Evolutionary conservation across 2,113 vertebrate genomes (phyloP).

Genomic region (Chitala chitala): DNA sequence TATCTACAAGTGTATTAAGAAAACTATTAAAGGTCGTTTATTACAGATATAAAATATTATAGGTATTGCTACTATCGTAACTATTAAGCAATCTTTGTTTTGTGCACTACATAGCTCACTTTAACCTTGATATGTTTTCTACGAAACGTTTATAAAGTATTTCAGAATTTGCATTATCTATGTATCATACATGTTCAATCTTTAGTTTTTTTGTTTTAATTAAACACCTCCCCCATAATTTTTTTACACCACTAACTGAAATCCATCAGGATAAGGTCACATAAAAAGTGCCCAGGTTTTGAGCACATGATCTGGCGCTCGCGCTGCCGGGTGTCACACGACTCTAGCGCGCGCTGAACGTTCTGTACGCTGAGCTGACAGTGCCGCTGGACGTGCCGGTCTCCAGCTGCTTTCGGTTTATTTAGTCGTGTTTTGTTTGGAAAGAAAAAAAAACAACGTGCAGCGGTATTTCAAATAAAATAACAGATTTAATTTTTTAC

Average conservation of each 20-base stretch:
- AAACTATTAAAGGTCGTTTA: background rate
- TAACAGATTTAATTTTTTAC: background rate
- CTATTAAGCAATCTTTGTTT: background rate
- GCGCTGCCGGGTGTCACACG: constrained; percentile 13
- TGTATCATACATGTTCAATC: background rate
- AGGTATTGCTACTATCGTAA: background rate
- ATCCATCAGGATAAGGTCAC: constrained; percentile 23
- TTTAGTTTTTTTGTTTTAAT: constrained; percentile 3
- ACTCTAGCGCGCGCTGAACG: background rate
- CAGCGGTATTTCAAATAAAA: background rate
- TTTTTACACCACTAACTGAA: constrained; percentile 24
- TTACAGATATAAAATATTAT: background rate
- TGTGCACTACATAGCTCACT: background rate
- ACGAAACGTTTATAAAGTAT: background rate
- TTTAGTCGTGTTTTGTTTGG: background rate
- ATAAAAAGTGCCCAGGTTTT: constrained; percentile 17
- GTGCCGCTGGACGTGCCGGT: constrained; percentile 14
- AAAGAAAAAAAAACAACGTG: background rate
- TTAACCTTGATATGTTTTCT: background rate
- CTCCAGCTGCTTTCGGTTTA: constrained; percentile 10
- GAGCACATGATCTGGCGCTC: constrained; percentile 21
- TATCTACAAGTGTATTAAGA: background rate
- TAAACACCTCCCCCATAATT: background rate
- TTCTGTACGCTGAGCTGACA: constrained; percentile 15
- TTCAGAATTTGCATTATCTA: background rate